phyloP scores from a whole-genome alignment of 2,797 vertebrate genomes.

The Sebastes melanostomus region DNA sequence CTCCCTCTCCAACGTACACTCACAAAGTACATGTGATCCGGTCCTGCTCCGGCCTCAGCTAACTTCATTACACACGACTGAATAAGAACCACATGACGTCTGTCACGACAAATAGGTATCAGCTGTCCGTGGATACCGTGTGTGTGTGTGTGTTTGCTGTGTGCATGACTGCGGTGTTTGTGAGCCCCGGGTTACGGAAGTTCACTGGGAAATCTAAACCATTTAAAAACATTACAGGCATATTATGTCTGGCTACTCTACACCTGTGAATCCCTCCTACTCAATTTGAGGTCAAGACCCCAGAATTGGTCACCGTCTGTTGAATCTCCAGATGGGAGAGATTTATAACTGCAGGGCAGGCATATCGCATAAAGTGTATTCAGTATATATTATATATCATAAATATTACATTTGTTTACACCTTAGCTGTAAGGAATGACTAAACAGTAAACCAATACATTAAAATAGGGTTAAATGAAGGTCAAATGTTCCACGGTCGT shows the following conservation, averaged over 20 bases:
- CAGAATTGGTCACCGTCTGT: constrained; percentile 14
- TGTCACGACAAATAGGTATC: constrained; percentile 33
- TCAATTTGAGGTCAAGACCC: constrained; percentile 51
- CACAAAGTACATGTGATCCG: constrained; percentile 19
- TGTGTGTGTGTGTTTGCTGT: constrained; percentile 14
- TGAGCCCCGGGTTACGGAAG: constrained; percentile 44
- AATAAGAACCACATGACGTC: constrained; percentile 70
- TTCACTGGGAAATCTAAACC: constrained; percentile 67
- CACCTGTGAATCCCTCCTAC: constrained; percentile 23
- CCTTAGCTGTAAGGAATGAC: not conserved
- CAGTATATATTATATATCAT: not conserved
- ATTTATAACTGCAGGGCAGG: not conserved
- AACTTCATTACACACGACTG: constrained; percentile 67
- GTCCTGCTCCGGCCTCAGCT: constrained; percentile 17
- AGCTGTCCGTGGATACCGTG: not conserved
- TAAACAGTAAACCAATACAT: not conserved
- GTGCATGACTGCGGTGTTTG: constrained; percentile 20
- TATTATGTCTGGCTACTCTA: constrained; percentile 70
- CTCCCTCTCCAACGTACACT: not conserved
- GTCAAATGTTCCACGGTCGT: not conserved
- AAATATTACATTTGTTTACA: not conserved
- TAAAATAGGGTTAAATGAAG: not conserved
- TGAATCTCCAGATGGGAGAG: not conserved
- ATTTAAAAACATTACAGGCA: constrained; percentile 67
- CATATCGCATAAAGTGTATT: too few relatives aligned